Evolutionary conservation across 35 echinoderm and acorn worm genomes (phyloP).

Genomic region (Nesometra sesokonis): DNA sequence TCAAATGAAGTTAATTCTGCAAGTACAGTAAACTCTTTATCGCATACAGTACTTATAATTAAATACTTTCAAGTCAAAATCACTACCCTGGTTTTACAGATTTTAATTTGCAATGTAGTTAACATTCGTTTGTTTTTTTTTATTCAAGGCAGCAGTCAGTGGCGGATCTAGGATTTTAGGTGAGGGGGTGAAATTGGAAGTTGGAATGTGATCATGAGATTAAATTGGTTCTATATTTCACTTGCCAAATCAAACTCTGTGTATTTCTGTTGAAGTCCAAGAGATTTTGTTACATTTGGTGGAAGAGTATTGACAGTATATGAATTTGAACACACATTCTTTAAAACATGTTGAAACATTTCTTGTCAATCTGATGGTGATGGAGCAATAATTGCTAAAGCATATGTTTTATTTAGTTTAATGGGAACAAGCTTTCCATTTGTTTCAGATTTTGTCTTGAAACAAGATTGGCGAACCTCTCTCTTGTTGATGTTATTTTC

Average conservation of each 20-base stretch:
- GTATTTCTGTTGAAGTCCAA: background rate
- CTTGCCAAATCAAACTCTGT: background rate
- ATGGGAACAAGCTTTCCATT: slow-evolving; percentile 1
- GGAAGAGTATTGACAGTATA: slow-evolving; percentile 8
- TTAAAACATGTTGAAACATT: slow-evolving; percentile 9
- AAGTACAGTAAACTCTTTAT: too few species aligned
- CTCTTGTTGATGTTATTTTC: slow-evolving; percentile 26
- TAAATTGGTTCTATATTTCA: slow-evolving; percentile 18
- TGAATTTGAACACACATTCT: slow-evolving; percentile 8
- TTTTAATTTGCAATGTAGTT: too few species aligned
- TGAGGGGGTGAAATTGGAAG: too few species aligned
- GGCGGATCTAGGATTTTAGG: too few species aligned
- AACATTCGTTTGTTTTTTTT: too few species aligned
- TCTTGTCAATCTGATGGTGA: background rate
- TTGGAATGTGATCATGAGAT: too few species aligned
- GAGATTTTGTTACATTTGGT: background rate
- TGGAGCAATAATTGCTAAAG: background rate
- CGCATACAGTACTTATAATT: too few species aligned
- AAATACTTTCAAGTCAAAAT: too few species aligned
- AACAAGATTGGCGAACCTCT: slow-evolving; percentile 27
- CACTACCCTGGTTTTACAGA: too few species aligned
- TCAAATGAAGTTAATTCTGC: too few species aligned
- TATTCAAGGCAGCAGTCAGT: too few species aligned
- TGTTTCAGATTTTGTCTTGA: slow-evolving; percentile 18
- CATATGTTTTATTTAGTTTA: slow-evolving; percentile 10